phyloP scores from a whole-genome alignment of 2,113 vertebrate genomes.

The Semnornis frantzii region DNA sequence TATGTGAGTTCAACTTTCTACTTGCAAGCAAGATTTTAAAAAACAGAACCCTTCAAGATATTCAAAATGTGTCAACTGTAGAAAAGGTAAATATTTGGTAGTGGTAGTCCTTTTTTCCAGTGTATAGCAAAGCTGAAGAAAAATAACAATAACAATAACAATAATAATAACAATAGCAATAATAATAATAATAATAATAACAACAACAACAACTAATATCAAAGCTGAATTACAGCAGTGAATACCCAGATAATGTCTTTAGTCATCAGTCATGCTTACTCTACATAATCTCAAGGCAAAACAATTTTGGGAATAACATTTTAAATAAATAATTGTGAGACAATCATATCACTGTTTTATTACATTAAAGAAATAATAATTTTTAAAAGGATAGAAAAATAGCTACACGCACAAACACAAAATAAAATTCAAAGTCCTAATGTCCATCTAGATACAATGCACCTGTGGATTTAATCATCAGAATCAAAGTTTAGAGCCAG shows the following conservation, averaged over 20 bases:
- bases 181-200: neutral
- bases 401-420: neutral
- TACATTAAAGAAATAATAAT: no score
- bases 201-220: neutral
- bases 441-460: neutral
- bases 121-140: no score
- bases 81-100: neutral
- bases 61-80: neutral
- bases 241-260: neutral
- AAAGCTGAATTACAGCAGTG: neutral
- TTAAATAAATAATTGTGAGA: neutral
- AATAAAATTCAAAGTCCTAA: neutral
- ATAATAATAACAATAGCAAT: neutral
- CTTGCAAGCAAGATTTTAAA: neutral
- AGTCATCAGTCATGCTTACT: neutral
- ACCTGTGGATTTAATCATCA: neutral
- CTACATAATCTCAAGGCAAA: neutral
- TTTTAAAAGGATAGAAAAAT: neutral
- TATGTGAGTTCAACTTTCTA: neutral
- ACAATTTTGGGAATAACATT: neutral
- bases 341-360: neutral
- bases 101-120: no score
- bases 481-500: neutral
- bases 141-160: neutral
- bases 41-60: neutral